Conservation (phyloP, 2,113 vertebrate species). For the zebrafish (Danio rerio) region DNA sequence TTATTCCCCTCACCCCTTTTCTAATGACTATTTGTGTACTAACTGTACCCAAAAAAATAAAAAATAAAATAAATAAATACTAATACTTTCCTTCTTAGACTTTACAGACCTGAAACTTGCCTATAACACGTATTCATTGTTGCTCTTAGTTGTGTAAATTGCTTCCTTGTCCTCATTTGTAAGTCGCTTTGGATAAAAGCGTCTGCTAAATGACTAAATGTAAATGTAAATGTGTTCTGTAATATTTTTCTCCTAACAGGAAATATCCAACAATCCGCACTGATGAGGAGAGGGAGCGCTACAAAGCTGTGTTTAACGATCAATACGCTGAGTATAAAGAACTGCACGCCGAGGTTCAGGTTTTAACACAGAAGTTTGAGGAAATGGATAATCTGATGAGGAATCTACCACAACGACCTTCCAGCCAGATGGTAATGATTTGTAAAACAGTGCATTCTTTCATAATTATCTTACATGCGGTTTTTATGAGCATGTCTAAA, state of each 20-base stretch:
- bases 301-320: conserved; percentile 95
- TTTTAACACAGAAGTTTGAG: conserved; percentile 82
- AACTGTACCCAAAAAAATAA: no score
- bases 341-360: conserved; percentile 87
- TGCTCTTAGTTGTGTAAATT: no score
- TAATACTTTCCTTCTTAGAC: no score
- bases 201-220: no score
- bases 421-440: conserved; percentile 74
- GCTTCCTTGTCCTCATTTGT: no score
- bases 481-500: neutral
- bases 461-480: neutral
- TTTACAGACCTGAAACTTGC: no score
- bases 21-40: no score
- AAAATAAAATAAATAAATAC: no score
- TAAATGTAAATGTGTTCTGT: neutral
- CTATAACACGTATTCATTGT: no score
- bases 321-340: conserved; percentile 96
- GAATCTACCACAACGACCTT: conserved; percentile 77
- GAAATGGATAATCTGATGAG: conserved; percentile 87
- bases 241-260: conserved; percentile 66
- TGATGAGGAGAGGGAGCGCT: conserved; percentile 88
- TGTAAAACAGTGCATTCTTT: neutral
- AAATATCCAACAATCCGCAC: conserved; percentile 89
- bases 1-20: neutral
- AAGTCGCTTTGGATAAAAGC: no score